Evolutionary conservation across 2,888 invertebrate genomes (phyloP), one percentile per base, ranked within the genome.

Genomic region (Caenorhabditis sulstoni): DNA sequence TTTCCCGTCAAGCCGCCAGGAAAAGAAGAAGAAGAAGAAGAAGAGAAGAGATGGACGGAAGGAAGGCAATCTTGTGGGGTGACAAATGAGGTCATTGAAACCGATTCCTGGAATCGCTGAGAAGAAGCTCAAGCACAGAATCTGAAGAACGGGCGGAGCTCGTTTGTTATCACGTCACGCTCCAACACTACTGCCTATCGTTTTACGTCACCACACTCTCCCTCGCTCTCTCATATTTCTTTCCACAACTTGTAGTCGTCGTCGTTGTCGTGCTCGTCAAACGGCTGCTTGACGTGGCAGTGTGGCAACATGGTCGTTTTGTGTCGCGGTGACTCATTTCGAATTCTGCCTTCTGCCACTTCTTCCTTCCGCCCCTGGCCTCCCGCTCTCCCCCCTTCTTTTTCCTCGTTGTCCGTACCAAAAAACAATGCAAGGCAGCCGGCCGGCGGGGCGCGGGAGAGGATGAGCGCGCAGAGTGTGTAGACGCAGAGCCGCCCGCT

Each of bases 401-500:
- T 16, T 18, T 44, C 59, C 23, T 20, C 58, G 49, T 47, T 52
- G 39, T 45, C 64, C 62, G 59, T 71, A 68, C 57, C 67, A 76
- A 68, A 64, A 68, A 75, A 65, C 65, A 75, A 68, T 68, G 62
- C 59, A 59, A 29, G 29, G 29, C 29, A 29, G 29, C 29, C 29
- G 29, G 29, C 29, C 29, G 29, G 29, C 4, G 29, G 29, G 29
- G 29, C 29, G 29, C 58, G 23, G 18, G 16, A 23, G 49, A 41
- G 49, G 44, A 22, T 41, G 55, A 62, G 47, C 7, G 41, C 49
- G 41, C 58, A 55, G 52, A 53, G 44, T 16, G 18, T 11, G 49
- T 3, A 62, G 53, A 62, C 70, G 70, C 70, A 61, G 61, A 62
- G 50, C 45, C 20, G 16, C 57, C 53, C 70, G 61, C 71, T 71